Conservation (phyloP, 2,113 vertebrate genomes). For the Mirounga angustirostris region DNA sequence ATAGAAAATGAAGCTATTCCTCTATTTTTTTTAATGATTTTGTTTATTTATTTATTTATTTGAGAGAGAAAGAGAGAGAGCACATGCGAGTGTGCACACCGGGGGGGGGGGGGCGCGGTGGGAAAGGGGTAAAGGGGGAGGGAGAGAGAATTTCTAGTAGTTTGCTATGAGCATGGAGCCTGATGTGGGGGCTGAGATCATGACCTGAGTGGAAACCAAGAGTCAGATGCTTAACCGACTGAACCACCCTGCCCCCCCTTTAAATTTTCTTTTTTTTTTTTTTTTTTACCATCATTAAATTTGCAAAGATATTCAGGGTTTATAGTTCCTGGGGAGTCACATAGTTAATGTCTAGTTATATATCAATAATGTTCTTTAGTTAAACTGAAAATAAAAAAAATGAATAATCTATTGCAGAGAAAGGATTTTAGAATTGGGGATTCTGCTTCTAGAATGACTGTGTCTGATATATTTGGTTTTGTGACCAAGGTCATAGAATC, state of each 20-base stretch:
- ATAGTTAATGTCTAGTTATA: not conserved
- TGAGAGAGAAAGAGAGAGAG: not conserved
- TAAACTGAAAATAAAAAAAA: not conserved
- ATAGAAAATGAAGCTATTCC: not conserved
- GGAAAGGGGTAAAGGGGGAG: not conserved
- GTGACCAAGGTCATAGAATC: not conserved
- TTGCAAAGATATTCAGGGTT: not conserved
- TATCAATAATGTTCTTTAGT: not conserved
- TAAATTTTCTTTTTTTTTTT: not conserved
- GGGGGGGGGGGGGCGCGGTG: rapidly evolving
- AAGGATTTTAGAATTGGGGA: not conserved
- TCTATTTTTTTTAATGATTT: not conserved
- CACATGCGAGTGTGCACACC: rapidly evolving
- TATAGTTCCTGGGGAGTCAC: not conserved
- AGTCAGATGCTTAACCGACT: not conserved
- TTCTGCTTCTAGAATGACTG: not conserved
- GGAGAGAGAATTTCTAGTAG: not conserved
- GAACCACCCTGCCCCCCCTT: not conserved
- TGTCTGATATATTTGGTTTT: not conserved
- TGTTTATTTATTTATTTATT: not conserved
- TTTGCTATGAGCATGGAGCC: not conserved
- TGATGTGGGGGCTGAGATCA: not conserved
- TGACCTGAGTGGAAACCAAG: not conserved
- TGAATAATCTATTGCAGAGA: not conserved
- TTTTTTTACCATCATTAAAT: not conserved